Percentiles rank a stretch among this genome's conserved stretches.
phyloP scores from a whole-genome alignment of 2,113 vertebrate species.

The Prunella himalayana region DNA sequence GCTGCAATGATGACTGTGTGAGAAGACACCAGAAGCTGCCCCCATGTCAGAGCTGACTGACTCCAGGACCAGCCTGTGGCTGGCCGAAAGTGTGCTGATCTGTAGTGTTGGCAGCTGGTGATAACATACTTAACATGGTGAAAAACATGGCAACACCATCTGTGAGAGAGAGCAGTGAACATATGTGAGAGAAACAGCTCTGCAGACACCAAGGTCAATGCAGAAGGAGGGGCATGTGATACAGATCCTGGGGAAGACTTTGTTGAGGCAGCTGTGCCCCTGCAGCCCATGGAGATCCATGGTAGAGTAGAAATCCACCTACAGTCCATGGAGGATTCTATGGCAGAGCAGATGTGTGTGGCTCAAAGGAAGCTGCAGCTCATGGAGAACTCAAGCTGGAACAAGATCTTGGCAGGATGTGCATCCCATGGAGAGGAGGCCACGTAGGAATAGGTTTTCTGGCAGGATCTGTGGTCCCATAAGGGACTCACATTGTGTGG shows the following conservation, averaged over 20 bases:
- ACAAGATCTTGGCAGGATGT: background rate
- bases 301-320: background rate
- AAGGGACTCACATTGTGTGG: background rate
- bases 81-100: background rate
- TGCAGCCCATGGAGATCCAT: background rate
- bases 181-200: background rate
- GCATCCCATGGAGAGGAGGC: fast-evolving
- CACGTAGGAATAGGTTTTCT: background rate
- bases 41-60: background rate
- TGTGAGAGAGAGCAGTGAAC: background rate
- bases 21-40: background rate
- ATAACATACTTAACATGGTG: background rate
- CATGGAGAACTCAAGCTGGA: background rate
- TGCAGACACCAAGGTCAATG: background rate
- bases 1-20: background rate
- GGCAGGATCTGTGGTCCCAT: background rate
- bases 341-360: fast-evolving
- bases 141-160: background rate
- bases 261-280: background rate
- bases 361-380: background rate
- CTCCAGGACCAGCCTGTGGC: no score
- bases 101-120: background rate
- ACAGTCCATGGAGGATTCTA: fast-evolving
- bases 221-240: background rate
- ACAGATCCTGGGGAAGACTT: background rate